Conservation (phyloP, 1,140 invertebrate species). For the Periplaneta americana region DNA sequence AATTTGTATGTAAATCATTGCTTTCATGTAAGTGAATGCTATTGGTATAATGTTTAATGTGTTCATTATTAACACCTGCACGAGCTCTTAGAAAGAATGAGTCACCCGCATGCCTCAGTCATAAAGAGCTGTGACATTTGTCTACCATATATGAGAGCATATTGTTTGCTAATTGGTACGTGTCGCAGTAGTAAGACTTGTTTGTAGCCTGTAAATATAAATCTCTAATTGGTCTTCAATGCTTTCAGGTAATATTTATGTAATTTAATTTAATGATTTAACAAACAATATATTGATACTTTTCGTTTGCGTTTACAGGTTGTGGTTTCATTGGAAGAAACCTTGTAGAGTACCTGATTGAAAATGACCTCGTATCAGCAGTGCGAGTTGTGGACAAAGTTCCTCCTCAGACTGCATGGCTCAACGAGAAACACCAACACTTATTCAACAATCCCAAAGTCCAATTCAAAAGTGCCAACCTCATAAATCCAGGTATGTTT, state of each 20-base stretch:
- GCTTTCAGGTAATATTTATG: no score
- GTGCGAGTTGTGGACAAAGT: slow-evolving; percentile 87
- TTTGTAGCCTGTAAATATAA: no score
- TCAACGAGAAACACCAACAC: slow-evolving; percentile 66
- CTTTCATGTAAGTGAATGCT: not conserved
- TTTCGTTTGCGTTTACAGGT: no score
- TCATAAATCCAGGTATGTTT: slow-evolving; percentile 78
- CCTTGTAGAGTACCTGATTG: slow-evolving; percentile 73
- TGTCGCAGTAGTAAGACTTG: no score
- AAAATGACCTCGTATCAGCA: slow-evolving; percentile 67
- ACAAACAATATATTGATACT: no score
- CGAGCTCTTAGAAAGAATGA: not conserved
- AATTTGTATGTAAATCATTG: no score
- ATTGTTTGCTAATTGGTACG: no score
- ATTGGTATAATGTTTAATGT: not conserved
- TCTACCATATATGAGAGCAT: not conserved
- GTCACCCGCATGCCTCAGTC: not conserved
- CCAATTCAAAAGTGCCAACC: slow-evolving; percentile 86
- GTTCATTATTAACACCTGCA: not conserved
- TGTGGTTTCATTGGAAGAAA: slow-evolving; percentile 90
- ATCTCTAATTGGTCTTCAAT: no score
- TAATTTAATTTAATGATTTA: no score
- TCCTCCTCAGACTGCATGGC: slow-evolving; percentile 84
- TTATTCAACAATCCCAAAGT: slow-evolving; percentile 67
- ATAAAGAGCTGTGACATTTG: not conserved